Evolutionary conservation across 2,888 invertebrate species (phyloP).

Genomic region (Tiliacea aurago): DNA sequence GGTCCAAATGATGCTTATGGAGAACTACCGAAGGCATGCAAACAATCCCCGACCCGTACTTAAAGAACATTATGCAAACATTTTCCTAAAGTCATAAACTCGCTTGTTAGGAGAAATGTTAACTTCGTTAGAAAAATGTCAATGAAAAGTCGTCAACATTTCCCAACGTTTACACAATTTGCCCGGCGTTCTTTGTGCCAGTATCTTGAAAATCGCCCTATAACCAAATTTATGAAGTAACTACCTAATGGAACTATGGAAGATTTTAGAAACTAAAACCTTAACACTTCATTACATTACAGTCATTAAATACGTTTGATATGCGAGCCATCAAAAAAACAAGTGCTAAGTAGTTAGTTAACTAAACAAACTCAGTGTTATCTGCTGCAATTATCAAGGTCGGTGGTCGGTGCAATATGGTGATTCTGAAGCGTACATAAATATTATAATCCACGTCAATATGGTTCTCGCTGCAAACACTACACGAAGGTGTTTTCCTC

Average conservation of each 20-base stretch:
- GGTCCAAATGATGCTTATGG: background rate
- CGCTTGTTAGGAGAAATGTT: conserved; percentile 5
- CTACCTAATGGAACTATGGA: background rate
- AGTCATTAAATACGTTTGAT: background rate
- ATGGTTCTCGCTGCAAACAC: background rate
- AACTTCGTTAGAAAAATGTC: conserved; percentile 11
- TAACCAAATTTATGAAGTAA: background rate
- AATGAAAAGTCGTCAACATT: conserved; percentile 23
- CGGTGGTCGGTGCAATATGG: background rate
- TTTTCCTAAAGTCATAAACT: conserved; percentile 12
- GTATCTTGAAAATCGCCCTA: background rate
- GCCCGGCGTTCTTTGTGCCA: background rate
- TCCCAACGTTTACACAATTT: background rate
- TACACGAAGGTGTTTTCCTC: background rate
- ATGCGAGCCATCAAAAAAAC: background rate
- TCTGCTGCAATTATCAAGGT: background rate
- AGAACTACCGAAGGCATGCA: conserved; percentile 2
- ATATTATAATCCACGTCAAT: background rate
- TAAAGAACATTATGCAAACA: conserved; percentile 25
- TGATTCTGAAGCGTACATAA: background rate
- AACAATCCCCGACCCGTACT: conserved; percentile 5
- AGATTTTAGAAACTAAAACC: background rate
- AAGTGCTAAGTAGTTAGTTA: background rate
- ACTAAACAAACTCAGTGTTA: conserved; percentile 11
- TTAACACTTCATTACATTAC: background rate